Base-by-base conservation (phyloP, 2,113 vertebrate genomes). In the Siniperca chuatsi region DNA sequence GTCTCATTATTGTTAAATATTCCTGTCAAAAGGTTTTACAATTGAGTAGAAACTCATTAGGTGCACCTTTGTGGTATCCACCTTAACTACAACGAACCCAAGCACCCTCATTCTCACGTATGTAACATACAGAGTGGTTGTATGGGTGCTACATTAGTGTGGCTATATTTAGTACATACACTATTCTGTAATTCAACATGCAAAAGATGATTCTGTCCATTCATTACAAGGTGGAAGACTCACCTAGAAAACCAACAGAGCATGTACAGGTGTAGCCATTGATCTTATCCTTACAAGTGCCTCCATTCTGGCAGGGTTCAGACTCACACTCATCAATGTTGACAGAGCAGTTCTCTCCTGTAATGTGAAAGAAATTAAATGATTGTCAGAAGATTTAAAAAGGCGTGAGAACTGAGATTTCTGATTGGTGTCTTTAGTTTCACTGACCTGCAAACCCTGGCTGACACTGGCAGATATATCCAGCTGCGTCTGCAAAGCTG, bases 271-370 rank as follows among this genome's bases (percentile, higher is more conserved):
- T 81, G 88, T 97, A 99, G 23, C 96, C 88, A 0, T 96, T 95
- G 50, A 95, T 87, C 67, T 94, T 86, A 84, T 99, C 97, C 84
- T 93, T 60, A 79, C 98, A 99, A 70, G 70, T 76, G 16, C 96
- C 98, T 62, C 94, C 95, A 0, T 97, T 96, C 82, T 96, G 94
- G 77, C 98, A 99, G 0, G 98, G 98, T 70, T 83, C 87, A 0
- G 97, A 97, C 50, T 92, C 92, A 0, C 98, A 99, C 86, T 99
- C 98, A 0, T 99, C 82, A 0, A 97, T 94, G 85, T 99, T 92
- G 33, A 95, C 83, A 0, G 94, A 93, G 82, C 98, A 99, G 92
- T 96, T 97, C 11, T 97, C 96, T 57, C 98, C 98, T 99, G 92
- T 40, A 66, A 73, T 10, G 6, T 13, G 2, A 85, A 81, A 68